phyloP scores from a whole-genome alignment of 2,888 invertebrate species.

The Andrena haemorrhoa region DNA sequence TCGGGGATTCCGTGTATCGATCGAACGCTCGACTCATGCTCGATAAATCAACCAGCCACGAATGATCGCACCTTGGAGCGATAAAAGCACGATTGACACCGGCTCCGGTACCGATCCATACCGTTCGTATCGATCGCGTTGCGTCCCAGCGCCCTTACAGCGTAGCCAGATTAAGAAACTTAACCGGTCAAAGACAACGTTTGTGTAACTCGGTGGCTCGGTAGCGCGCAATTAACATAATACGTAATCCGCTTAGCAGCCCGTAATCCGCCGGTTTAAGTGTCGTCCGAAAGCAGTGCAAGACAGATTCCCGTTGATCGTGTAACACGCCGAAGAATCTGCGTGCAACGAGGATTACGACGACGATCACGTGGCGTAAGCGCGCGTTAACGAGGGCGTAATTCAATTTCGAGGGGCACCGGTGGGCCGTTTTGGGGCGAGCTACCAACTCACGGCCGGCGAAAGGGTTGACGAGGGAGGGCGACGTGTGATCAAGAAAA shows the following conservation, averaged over 20 bases:
- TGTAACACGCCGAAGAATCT: constrained; percentile 17
- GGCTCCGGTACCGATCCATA: not conserved
- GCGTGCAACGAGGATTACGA: constrained; percentile 8
- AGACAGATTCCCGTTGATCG: constrained; percentile 13
- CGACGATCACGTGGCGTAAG: not conserved
- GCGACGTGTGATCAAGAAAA: not conserved
- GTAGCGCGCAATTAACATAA: constrained; percentile 43
- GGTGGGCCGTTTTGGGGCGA: not conserved
- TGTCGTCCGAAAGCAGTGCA: constrained; percentile 26
- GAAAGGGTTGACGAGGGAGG: not conserved
- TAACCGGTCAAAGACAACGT: constrained; percentile 24
- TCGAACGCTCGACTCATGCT: constrained; percentile 23
- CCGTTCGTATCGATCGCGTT: constrained; percentile 10
- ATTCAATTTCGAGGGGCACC: constrained; percentile 2
- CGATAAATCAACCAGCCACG: not conserved
- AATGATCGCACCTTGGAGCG: constrained; percentile 3
- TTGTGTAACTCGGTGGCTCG: constrained; percentile 13
- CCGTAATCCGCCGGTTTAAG: constrained; percentile 28
- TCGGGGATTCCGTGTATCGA: constrained; percentile 17
- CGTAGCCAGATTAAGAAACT: constrained; percentile 30
- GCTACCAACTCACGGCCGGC: not conserved
- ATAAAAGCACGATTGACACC: constrained; percentile 9
- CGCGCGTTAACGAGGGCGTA: constrained; percentile 16
- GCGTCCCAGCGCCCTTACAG: not conserved
- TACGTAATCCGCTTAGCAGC: constrained; percentile 39